Base-by-base conservation (phyloP, 2,888 invertebrate genomes). In the Apeira syringaria region DNA sequence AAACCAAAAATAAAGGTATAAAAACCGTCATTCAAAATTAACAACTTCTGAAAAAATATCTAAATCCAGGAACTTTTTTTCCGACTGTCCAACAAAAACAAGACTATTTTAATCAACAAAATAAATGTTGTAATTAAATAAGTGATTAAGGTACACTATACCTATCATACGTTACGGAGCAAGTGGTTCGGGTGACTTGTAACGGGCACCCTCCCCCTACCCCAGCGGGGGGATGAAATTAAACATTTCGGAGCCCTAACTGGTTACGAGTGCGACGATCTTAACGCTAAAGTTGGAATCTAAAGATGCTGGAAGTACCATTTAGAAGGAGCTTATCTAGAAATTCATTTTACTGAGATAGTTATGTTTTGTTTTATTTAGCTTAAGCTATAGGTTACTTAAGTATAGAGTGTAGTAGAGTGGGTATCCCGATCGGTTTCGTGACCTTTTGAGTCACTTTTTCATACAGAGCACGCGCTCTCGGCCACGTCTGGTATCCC, bases 41-140 rank as follows among this genome's bases (percentile, higher is more conserved):
- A n/a, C n/a, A n/a, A n/a, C n/a, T n/a, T n/a, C n/a, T n/a, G n/a
- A n/a, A n/a, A n/a, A n/a, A n/a, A n/a, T n/a, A n/a, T n/a, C n/a
- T n/a, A n/a, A n/a, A n/a, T n/a, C n/a, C n/a, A n/a, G n/a, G n/a
- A 22, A 28, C 15, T 51, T 52, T 60, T 65, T 34, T 74, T 58
- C 71, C 12, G 47, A 76, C 80, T 38, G 41, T 78, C 65, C 70
- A 52, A 59, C 59, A 67, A 68, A 71, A 69, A 67, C 70, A 74
- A 80, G 79, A 20, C 20, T 80, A 80, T 86, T 87, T 85, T 86
- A 88, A 89, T 87, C 80, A 88, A 87, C 77, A 81, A 77, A 83
- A 87, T 86, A 86, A 85, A 88, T 86, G 86, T 81, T 72, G 76
- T 80, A 85, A 87, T 86, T 84, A 87, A 83, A 79, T 81, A 83